These are phyloP conservation scores for Agrilus biguttatus DNA, from an alignment of 2,888 invertebrate genomes.

Conservation along the genomic window DNA sequence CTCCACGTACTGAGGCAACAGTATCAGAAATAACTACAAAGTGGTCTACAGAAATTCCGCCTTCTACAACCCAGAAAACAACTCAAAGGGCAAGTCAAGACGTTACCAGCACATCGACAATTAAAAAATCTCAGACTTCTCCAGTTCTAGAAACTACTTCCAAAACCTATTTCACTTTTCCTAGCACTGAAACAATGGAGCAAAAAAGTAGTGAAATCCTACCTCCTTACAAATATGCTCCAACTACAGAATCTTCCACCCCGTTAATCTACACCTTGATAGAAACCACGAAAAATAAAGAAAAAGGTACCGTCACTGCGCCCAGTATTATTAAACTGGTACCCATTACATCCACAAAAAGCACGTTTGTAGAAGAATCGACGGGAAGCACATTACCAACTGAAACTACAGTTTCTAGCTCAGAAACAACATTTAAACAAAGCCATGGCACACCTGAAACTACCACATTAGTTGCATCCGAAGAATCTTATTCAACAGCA, in stretches of 20 bases:
- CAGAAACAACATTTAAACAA: too few species aligned
- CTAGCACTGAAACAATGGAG: not conserved
- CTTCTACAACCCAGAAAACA: conserved; percentile 1
- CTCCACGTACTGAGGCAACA: not conserved
- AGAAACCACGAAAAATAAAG: too few species aligned
- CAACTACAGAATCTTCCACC: conserved; percentile 33
- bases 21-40: not conserved
- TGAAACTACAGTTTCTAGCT: too few species aligned
- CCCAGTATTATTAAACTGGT: too few species aligned
- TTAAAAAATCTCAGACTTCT: conserved; percentile 1
- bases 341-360: too few species aligned
- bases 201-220: not conserved
- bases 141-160: conserved; percentile 28
- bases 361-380: too few species aligned
- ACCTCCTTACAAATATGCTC: conserved; percentile 15
- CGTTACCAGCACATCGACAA: conserved; percentile 1
- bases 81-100: not conserved
- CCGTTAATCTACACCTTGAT: conserved; percentile 7
- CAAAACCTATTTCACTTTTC: conserved; percentile 16
- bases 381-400: too few species aligned
- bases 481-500: too few species aligned
- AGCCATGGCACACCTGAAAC: too few species aligned
- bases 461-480: too few species aligned
- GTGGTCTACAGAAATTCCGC: not conserved
- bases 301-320: too few species aligned